A percentile compares a stretch with the other conserved stretches of the same genome.
Conservation (phyloP, 37 sponge, comb jelly and placozoan genomes). For the Chondrilla cf. caribensis region DNA sequence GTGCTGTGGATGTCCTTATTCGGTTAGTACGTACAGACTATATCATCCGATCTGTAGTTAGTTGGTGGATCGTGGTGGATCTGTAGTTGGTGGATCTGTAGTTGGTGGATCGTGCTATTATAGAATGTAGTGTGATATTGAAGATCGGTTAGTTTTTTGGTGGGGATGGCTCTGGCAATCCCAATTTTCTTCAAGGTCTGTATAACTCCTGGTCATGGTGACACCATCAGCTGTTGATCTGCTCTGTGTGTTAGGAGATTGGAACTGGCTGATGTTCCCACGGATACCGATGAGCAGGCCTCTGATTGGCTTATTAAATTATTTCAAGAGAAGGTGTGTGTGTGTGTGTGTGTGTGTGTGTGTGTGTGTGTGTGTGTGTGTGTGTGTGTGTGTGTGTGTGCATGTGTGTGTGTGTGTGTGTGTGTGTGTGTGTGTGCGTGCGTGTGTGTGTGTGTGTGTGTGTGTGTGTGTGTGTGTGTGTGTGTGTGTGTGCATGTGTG, state of each 20-base stretch:
- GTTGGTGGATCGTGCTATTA: too few relatives aligned
- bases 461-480: not conserved
- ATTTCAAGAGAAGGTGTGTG: constrained; percentile 65
- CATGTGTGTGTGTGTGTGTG: constrained; percentile 5
- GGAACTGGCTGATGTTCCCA: constrained; percentile 35
- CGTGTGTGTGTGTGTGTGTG: not conserved
- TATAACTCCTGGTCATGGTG: too few relatives aligned
- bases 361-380: constrained; percentile 32
- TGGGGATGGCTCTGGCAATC: too few relatives aligned
- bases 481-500: constrained; percentile 25
- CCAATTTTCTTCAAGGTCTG: too few relatives aligned
- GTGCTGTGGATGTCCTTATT: constrained; percentile 44
- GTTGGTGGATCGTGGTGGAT: too few relatives aligned
- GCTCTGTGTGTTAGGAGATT: constrained; percentile 24
- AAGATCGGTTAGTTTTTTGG: too few relatives aligned
- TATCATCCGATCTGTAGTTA: too few relatives aligned
- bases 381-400: constrained; percentile 26
- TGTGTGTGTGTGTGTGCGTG: not conserved
- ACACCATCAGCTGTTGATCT: too few relatives aligned
- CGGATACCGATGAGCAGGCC: constrained; percentile 33
- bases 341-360: constrained; percentile 16
- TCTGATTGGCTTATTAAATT: constrained; percentile 56
- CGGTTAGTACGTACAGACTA: constrained; percentile 26
- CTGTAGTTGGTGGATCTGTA: too few relatives aligned
- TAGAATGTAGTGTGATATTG: too few relatives aligned